Evolutionary conservation across 1,140 invertebrate species (phyloP), one percentile per base, ranked within the genome.

Genomic region (Ctenoplectra terminalis): DNA sequence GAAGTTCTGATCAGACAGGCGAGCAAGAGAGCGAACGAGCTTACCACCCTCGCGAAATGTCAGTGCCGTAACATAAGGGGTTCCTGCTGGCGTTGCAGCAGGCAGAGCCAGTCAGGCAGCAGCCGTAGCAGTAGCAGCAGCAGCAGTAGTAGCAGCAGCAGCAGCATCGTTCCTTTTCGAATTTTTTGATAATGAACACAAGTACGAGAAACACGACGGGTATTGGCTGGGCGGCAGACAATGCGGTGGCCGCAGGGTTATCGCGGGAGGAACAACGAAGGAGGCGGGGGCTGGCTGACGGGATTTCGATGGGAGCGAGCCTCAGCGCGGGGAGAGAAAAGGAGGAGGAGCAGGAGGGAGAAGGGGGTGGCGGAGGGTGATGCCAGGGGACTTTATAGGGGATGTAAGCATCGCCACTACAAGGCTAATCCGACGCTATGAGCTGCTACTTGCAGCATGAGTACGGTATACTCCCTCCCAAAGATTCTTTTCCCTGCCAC

Each of bases 381-480:
- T 82, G 71, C 72, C 79, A 76, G 70, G 76, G 76, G 89, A 90
- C 90, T 93, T 92, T 93, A 90, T 90, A 90, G 89, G 91, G 92
- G 90, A 92, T 92, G 92, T 92, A 92, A 93, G 92, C 92, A 92
- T 93, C 91, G 90, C 89, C 87, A 90, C 88, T 93, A 91, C 92
- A 93, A 93, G 92, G 90, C 91, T 93, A 93, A 93, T 94, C 91
- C 91, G 88, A 89, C 87, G 90, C 92, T 93, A 93, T 93, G 91
- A 92, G 90, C 88, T 88, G 85, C 87, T 93, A 90, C 91, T 91
- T 92, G 92, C 92, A 92, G 89, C 88, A 89, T 88, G 88, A 87
- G 88, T 89, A 90, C 88, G 85, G 89, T 91, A 91, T 90, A 91
- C 86, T 93, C 90, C 82, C 87, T 88, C 89, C 88, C 86, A 91